phyloP scores from a whole-genome alignment of 2,113 vertebrate genomes.

The Indicator maculatus region DNA sequence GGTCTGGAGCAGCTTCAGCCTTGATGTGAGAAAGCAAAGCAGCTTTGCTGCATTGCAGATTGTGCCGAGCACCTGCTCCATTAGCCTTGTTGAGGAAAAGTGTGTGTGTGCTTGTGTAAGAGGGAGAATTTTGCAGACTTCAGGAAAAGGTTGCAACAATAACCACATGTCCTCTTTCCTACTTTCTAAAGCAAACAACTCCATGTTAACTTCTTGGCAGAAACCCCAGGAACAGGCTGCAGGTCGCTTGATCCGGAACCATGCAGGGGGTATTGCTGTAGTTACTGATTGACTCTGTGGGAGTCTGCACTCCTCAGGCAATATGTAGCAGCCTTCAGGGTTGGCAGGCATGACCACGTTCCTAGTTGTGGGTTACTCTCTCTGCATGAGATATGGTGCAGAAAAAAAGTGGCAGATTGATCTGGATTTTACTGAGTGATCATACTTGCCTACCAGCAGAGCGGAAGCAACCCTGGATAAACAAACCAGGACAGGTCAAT shows the following conservation, averaged over 20 bases:
- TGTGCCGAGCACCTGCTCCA: neutral
- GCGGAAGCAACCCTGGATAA: neutral
- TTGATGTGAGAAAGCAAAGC: neutral
- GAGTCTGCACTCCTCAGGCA: neutral
- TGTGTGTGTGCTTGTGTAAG: neutral
- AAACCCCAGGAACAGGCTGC: neutral
- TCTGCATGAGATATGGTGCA: neutral
- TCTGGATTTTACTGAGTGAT: neutral
- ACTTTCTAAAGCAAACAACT: neutral
- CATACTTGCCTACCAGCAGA: neutral
- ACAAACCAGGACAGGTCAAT: neutral
- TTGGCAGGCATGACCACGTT: neutral
- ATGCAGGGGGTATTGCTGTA: neutral
- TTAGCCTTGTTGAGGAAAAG: neutral
- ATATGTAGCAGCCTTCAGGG: neutral
- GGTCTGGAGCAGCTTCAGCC: neutral
- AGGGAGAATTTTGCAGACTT: neutral
- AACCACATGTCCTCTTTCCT: neutral
- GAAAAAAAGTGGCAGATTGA: neutral
- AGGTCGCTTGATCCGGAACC: neutral
- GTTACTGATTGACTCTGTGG: conserved; percentile 16
- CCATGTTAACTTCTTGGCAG: neutral
- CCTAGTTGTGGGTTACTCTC: neutral
- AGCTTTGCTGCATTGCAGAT: neutral
- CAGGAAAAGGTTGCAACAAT: neutral